These are phyloP conservation scores for Merops nubicus DNA, from an alignment of 2,113 vertebrate species.

Conservation along the genomic window DNA sequence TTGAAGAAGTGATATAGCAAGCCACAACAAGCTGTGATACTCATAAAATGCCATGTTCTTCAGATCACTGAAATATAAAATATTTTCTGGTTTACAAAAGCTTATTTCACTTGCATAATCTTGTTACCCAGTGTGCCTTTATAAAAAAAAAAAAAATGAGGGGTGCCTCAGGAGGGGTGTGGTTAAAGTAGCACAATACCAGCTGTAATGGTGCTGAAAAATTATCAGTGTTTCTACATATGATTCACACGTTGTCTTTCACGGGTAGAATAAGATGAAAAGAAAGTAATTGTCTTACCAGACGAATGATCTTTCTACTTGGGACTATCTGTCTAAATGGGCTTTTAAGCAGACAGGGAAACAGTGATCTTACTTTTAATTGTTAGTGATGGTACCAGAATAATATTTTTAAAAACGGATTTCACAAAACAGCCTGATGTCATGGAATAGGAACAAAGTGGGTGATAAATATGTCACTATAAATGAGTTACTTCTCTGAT, in stretches of 20 bases:
- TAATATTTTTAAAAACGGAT: neutral
- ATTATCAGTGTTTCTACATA: neutral
- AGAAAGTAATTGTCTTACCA: neutral
- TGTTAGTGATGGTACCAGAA: neutral
- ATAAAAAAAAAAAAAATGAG: no score
- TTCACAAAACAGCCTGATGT: neutral
- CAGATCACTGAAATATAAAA: neutral
- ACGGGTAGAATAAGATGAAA: neutral
- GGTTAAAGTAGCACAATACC: neutral
- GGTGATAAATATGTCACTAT: neutral
- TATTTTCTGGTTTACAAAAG: neutral
- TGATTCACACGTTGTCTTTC: neutral
- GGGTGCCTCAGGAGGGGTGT: neutral
- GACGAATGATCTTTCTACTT: neutral
- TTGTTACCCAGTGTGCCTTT: no score
- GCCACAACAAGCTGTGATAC: neutral
- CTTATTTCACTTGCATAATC: neutral
- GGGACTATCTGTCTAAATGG: neutral
- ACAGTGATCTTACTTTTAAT: neutral
- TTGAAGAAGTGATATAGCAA: neutral
- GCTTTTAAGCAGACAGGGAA: neutral
- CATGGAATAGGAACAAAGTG: neutral
- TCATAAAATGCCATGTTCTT: neutral
- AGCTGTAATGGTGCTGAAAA: neutral
- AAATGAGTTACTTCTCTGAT: neutral